Conservation (phyloP, 2,888 invertebrate species). For the Syrphus vitripennis region DNA sequence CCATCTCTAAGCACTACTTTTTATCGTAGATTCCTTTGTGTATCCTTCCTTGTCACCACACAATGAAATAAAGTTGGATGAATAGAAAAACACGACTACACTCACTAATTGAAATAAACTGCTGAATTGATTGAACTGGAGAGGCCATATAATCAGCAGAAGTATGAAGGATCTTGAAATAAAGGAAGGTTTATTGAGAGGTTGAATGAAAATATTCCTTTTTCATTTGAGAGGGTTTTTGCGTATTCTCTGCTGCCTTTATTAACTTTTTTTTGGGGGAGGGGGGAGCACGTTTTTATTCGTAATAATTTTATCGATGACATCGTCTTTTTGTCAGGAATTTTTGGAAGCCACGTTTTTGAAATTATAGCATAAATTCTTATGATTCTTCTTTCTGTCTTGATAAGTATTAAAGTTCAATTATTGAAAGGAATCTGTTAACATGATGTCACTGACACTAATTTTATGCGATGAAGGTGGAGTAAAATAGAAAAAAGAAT, state of each 20-base stretch:
- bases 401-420: too few relatives aligned
- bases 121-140: conserved; percentile 14
- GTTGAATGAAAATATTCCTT: neutral
- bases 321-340: neutral
- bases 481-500: too few relatives aligned
- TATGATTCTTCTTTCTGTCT: too few relatives aligned
- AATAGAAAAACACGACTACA: neutral
- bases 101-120: conserved; percentile 33
- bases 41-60: conserved; percentile 26
- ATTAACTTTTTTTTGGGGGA: neutral
- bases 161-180: conserved; percentile 7
- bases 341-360: neutral
- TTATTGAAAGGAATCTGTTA: too few relatives aligned
- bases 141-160: conserved; percentile 13
- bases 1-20: neutral
- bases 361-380: neutral
- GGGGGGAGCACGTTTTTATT: neutral
- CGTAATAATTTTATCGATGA: neutral
- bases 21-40: neutral
- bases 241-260: neutral
- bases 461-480: too few relatives aligned
- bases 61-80: conserved; percentile 47
- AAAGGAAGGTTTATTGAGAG: too few relatives aligned
- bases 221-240: neutral
- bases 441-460: too few relatives aligned